A percentile compares a stretch with the other conserved stretches of the same genome.
These are phyloP conservation scores for Microchrysa polita DNA, from an alignment of 2,888 invertebrate species.

Conservation along the genomic window DNA sequence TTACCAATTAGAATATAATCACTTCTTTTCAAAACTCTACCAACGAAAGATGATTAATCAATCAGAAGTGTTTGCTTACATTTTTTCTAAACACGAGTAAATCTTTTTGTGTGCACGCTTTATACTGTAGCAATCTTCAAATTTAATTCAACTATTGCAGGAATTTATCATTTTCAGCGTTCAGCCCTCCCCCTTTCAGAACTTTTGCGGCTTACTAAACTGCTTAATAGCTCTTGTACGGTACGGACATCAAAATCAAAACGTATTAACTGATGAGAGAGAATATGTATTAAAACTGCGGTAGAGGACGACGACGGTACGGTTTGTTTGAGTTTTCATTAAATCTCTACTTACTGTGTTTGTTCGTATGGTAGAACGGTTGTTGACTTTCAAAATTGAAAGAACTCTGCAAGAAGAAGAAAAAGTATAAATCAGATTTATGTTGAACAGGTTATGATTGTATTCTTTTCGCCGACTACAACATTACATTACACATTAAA, in stretches of 20 bases:
- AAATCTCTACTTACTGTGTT: conserved; percentile 26
- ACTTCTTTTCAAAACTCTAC: neutral
- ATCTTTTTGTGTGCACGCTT: conserved; percentile 20
- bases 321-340: conserved; percentile 5
- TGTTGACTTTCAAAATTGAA: conserved; percentile 43
- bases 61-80: neutral
- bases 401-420: neutral
- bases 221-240: neutral
- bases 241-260: neutral
- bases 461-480: no score
- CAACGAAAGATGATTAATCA: neutral
- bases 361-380: conserved; percentile 9
- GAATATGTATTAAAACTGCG: neutral
- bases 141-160: neutral
- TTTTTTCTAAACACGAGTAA: neutral
- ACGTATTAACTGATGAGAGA: no score
- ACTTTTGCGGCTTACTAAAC: conserved; percentile 1
- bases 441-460: neutral
- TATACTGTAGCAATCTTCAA: neutral
- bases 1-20: no score
- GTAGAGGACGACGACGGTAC: neutral
- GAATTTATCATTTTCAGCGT: neutral
- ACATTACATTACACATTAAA: no score
- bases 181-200: neutral
- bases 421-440: conserved; percentile 1